Evolutionary conservation across 2,797 vertebrate genomes (phyloP), one percentile per base, ranked within the genome.

Genomic region (Delichon dasypus): DNA sequence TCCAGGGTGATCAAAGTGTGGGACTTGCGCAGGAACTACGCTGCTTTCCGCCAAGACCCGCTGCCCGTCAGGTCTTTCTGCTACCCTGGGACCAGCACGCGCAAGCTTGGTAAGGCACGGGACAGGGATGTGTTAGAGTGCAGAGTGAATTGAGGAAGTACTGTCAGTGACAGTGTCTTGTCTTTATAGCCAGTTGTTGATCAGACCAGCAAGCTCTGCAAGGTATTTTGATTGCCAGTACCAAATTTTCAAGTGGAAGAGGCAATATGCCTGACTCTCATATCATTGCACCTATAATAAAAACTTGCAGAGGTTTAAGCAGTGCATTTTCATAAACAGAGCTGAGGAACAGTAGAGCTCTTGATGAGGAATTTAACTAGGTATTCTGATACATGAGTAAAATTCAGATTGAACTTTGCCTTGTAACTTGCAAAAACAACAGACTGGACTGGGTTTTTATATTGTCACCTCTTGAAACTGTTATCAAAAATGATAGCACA

Each of bases 11-110:
- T 99, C 94, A 99, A 99, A 96, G 97, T 99, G 73, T 99, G 99
- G 99, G 99, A 99, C 96, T 94, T 99, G 82, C 98, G 99, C 81
- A 99, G 98, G 96, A 99, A 98, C 97, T 99, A 99, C 47, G 98
- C 98, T 0, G 75, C 97, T 4, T 98, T 98, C 89, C 98, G 98
- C 13, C 98, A 98, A 44, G 99, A 99, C 70, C 99, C 99, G 0
- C 55, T 98, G 45, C 98, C 99, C 3, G 95, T 98, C 90, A 98
- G 98, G 97, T 95, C 89, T 12, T 99, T 98, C 88, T 98, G 97
- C 4, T 99, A 99, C 91, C 98, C 99, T 22, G 99, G 99, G 10
- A 98, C 97, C 68, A 99, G 98, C 94, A 98, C 98, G 54, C 98
- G 99, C 64, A 99, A 98, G 81, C 98, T 99, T 19, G 99, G 99